Percentiles rank a stretch among this genome's conserved stretches.
Evolutionary conservation across 2,888 invertebrate genomes (phyloP).

Genomic region (Polydrusus cervinus): DNA sequence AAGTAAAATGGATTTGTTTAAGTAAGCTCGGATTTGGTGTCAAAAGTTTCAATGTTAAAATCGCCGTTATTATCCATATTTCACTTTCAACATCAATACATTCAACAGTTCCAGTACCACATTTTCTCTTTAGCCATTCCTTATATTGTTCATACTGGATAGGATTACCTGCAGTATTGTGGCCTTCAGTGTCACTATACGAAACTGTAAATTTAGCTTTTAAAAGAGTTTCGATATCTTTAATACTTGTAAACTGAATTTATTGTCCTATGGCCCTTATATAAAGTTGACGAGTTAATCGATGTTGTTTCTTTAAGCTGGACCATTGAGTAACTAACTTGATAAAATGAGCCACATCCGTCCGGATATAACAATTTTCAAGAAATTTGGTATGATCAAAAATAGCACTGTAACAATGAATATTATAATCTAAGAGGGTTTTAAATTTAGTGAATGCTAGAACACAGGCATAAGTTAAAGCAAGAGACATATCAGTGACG

Average conservation of each 20-base stretch:
- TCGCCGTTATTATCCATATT: neutral
- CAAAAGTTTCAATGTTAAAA: neutral
- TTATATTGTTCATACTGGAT: conserved; percentile 37
- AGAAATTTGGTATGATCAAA: neutral
- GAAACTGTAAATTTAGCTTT: conserved; percentile 36
- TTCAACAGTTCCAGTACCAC: conserved; percentile 39
- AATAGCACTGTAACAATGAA: too few relatives aligned
- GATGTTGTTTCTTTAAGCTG: neutral
- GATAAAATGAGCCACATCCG: conserved; percentile 19
- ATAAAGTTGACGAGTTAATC: conserved; percentile 21
- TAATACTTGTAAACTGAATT: conserved; percentile 26
- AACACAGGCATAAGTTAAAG: conserved; percentile 11
- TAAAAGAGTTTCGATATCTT: conserved; percentile 39
- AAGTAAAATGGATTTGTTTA: neutral
- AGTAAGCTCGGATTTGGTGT: neutral
- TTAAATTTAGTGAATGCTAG: neutral
- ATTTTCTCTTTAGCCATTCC: conserved; percentile 42
- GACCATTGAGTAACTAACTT: conserved; percentile 5
- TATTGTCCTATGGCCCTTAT: conserved; percentile 36
- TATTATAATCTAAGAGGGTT: conserved; percentile 1
- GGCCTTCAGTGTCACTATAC: conserved; percentile 35
- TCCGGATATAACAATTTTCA: conserved; percentile 1
- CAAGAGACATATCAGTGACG: conserved; percentile 18
- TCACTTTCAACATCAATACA: neutral
- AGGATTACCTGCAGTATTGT: conserved; percentile 25